Conservation (phyloP, 2,888 invertebrate species). For the Cremastobaeus sp. region DNA sequence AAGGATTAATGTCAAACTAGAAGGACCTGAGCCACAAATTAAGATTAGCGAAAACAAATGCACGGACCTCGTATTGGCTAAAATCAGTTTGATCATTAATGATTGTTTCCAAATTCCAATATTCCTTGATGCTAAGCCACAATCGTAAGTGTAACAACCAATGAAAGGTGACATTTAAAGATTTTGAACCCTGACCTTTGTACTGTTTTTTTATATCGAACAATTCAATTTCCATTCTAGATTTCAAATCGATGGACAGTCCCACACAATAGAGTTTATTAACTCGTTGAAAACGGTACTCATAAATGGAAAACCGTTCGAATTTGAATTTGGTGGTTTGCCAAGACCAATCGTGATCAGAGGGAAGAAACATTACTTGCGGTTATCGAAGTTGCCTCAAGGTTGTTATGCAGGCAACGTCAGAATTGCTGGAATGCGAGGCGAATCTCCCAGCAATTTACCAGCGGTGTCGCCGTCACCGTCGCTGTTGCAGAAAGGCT, state of each 20-base stretch:
- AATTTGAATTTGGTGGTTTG: conserved; percentile 90
- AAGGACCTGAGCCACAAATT: conserved; percentile 95
- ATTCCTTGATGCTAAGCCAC: conserved; percentile 90
- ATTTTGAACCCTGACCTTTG: no score
- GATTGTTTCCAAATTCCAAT: conserved; percentile 88
- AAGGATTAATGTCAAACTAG: conserved; percentile 88
- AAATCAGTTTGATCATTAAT: conserved; percentile 90
- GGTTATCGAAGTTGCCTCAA: conserved; percentile 88
- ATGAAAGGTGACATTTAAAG: no score
- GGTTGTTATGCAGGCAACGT: conserved; percentile 86
- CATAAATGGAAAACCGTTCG: conserved; percentile 87
- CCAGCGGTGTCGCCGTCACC: conserved; percentile 66
- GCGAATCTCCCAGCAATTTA: conserved; percentile 77
- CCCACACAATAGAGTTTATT: conserved; percentile 88
- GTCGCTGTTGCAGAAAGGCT: conserved; percentile 52
- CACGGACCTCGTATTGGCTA: conserved; percentile 90
- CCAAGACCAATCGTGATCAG: conserved; percentile 88
- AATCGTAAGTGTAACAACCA: conserved; percentile 79
- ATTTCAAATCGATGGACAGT: conserved; percentile 85
- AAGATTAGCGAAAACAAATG: conserved; percentile 89
- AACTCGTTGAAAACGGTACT: conserved; percentile 87
- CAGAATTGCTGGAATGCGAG: conserved; percentile 86
- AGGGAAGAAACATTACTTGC: conserved; percentile 88
- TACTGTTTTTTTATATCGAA: no score
- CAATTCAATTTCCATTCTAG: no score